Conservation (phyloP, 2,797 vertebrate genomes). For the Alauda arvensis region DNA sequence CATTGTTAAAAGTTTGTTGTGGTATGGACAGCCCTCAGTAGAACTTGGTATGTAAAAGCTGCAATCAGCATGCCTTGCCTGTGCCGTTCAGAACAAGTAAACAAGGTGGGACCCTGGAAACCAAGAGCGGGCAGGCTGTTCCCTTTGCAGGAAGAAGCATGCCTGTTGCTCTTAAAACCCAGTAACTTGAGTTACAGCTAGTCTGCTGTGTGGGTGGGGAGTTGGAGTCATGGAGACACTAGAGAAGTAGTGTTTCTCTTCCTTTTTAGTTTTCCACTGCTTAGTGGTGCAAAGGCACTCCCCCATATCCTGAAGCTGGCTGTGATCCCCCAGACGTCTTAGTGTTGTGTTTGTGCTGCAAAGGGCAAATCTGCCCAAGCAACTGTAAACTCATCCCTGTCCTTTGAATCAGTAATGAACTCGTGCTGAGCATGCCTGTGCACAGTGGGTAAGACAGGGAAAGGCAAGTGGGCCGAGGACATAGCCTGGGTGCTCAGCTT, state of each 20-base stretch:
- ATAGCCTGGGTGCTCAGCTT: neutral
- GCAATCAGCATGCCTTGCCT: neutral
- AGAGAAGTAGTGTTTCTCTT: neutral
- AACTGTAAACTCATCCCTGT: neutral
- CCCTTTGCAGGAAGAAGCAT: neutral
- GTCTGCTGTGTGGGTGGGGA: constrained; percentile 49
- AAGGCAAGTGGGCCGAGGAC: neutral
- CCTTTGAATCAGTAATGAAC: neutral
- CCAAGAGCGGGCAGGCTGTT: neutral
- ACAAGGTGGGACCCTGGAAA: neutral
- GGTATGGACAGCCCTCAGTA: neutral
- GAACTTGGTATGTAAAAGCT: neutral
- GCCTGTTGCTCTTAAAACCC: neutral
- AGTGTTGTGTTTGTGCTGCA: neutral
- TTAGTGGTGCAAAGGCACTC: neutral
- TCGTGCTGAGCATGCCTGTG: neutral
- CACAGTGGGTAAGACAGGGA: neutral
- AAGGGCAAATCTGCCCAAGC: neutral
- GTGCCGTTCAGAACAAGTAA: neutral
- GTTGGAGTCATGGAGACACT: neutral
- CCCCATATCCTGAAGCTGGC: neutral
- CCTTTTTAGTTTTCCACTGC: neutral
- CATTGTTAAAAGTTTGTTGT: neutral
- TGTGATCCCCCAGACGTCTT: fast-evolving
- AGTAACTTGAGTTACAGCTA: neutral